Conservation (phyloP, 2,888 invertebrate species). For the Standfussiana lucernea region DNA sequence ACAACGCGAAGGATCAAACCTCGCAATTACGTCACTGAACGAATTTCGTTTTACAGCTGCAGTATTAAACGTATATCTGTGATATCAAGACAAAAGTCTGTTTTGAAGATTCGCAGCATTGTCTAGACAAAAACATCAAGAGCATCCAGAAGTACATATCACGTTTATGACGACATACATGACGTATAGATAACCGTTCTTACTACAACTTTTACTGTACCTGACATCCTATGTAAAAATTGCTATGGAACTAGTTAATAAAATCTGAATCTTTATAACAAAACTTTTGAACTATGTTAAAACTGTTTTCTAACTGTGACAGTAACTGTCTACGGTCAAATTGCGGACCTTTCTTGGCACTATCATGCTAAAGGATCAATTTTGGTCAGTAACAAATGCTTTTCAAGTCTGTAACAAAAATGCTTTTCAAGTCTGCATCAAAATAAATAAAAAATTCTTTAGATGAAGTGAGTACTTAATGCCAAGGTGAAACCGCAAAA, state of each 20-base stretch:
- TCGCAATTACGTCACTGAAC: conserved; percentile 65
- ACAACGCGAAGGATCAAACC: conserved; percentile 69
- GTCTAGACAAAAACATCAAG: conserved; percentile 73
- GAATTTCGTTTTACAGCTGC: conserved; percentile 68
- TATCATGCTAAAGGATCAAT: conserved; percentile 22
- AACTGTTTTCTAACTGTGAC: conserved; percentile 11
- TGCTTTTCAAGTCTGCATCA: not conserved
- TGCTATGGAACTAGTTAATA: conserved; percentile 7
- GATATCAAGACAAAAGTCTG: conserved; percentile 67
- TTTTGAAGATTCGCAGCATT: conserved; percentile 66
- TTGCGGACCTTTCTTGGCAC: not conserved
- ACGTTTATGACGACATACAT: conserved; percentile 24
- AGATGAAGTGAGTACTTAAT: not conserved
- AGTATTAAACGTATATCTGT: conserved; percentile 66
- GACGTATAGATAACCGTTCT: conserved; percentile 25
- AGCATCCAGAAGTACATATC: conserved; percentile 56
- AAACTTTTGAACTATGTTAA: conserved; percentile 37
- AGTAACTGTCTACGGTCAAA: conserved; percentile 9
- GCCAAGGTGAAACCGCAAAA: conserved; percentile 11
- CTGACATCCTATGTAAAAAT: conserved; percentile 15
- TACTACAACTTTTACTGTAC: conserved; percentile 20
- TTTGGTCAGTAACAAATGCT: not conserved
- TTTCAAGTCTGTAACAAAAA: conserved; percentile 1
- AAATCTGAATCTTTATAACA: conserved; percentile 11
- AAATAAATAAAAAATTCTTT: conserved; percentile 2